These are phyloP conservation scores for Neocrepidodera transversa DNA, from an alignment of 2,888 invertebrate genomes.

Conservation along the genomic window DNA sequence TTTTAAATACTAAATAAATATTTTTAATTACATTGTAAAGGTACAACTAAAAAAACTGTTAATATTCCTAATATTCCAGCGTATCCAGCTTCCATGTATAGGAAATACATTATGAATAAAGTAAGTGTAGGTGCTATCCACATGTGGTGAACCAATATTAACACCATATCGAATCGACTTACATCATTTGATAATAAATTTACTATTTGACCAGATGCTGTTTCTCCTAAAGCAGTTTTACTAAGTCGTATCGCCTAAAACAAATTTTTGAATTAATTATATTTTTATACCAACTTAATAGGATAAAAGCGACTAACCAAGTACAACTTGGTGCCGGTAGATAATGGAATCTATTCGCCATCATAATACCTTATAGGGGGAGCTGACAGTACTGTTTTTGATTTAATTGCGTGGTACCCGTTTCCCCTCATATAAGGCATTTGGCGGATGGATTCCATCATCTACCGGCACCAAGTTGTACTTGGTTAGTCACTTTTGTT, in stretches of 20 bases:
- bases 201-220: slow-evolving; percentile 88
- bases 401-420: no score
- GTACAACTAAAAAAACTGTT: slow-evolving; percentile 79
- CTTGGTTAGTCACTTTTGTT: no score
- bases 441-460: no score
- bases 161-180: slow-evolving; percentile 86
- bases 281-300: no score
- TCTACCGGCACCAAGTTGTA: no score
- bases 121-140: slow-evolving; percentile 81
- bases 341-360: no score
- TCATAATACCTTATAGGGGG: no score
- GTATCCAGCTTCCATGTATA: slow-evolving; percentile 77
- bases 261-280: no score
- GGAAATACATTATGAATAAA: slow-evolving; percentile 76
- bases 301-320: no score
- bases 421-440: no score
- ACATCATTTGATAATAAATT: slow-evolving; percentile 95
- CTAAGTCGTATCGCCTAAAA: slow-evolving; percentile 74
- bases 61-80: slow-evolving; percentile 80
- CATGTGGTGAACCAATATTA: slow-evolving; percentile 83
- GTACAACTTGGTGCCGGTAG: no score
- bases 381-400: no score
- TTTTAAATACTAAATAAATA: slow-evolving; percentile 60
- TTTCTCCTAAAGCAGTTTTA: slow-evolving; percentile 72
- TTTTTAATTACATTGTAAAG: slow-evolving; percentile 74